These are phyloP conservation scores for Solenodon paradoxus DNA, from an alignment of 2,113 vertebrate species.

Conservation along the genomic window DNA sequence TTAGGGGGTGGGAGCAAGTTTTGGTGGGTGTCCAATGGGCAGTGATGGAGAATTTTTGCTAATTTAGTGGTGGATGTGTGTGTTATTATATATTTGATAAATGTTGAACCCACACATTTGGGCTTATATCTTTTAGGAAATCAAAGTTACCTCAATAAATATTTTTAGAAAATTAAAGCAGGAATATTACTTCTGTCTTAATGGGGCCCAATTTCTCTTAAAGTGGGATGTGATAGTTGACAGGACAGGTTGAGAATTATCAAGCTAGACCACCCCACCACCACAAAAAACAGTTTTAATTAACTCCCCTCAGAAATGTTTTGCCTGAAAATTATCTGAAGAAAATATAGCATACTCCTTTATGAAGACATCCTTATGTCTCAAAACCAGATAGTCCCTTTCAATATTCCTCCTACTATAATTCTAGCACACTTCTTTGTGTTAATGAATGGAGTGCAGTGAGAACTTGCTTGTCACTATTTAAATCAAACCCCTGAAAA, in stretches of 20 bases:
- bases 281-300: background rate
- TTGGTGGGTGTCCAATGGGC: too few relatives aligned
- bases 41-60: too few relatives aligned
- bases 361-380: conserved; percentile 20
- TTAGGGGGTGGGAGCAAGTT: too few relatives aligned
- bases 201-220: background rate
- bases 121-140: too few relatives aligned
- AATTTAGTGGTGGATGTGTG: too few relatives aligned
- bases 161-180: too few relatives aligned
- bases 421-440: background rate
- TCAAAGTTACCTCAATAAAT: too few relatives aligned
- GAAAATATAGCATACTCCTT: background rate
- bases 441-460: background rate
- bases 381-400: background rate
- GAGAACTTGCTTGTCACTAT: background rate
- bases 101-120: too few relatives aligned
- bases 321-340: background rate
- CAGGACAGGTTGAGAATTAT: background rate
- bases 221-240: background rate
- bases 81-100: too few relatives aligned
- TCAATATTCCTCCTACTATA: background rate
- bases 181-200: background rate
- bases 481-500: background rate
- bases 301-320: background rate
- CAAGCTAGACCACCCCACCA: background rate